Evolutionary conservation across 2,113 vertebrate genomes (phyloP).

Genomic region (Sula dactylatra): DNA sequence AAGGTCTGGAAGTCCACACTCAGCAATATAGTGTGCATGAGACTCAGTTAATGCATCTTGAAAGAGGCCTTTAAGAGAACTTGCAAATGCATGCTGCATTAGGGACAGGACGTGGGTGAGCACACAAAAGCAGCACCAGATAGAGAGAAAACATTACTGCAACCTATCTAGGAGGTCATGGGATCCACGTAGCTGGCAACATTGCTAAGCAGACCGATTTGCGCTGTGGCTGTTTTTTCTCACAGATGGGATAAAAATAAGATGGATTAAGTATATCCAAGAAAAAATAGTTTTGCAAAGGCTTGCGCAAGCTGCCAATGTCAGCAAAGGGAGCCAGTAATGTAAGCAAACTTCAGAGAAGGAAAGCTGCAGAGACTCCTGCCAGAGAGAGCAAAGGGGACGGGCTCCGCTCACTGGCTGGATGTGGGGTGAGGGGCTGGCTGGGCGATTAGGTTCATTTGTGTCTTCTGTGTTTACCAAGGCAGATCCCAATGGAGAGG

Average conservation of each 20-base stretch:
- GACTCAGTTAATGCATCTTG: not conserved
- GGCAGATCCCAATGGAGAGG: not conserved
- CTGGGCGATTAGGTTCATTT: accelerated
- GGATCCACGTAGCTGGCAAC: not conserved
- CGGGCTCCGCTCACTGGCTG: not conserved
- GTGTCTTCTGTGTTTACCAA: constrained; percentile 7
- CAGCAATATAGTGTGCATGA: not conserved
- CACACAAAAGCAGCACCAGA: not conserved
- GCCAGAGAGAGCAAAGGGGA: not conserved
- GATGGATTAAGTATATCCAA: constrained; percentile 48
- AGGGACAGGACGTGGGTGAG: not conserved
- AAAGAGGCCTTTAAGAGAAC: not conserved
- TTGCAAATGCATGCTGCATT: not conserved
- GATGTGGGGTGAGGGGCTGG: not conserved
- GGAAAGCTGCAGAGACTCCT: not conserved
- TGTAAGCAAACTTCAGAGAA: constrained; percentile 42
- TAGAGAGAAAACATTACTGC: not conserved
- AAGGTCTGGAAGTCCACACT: not conserved
- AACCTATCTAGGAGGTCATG: not conserved
- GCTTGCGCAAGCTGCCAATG: constrained; percentile 35
- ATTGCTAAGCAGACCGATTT: not conserved
- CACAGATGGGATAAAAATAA: constrained; percentile 59
- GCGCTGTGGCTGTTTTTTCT: not conserved
- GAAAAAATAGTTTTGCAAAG: constrained; percentile 54
- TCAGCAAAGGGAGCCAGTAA: constrained; percentile 44